These are phyloP conservation scores for Hirtodrosophila trivittata DNA, from an alignment of 2,888 invertebrate species.

Conservation along the genomic window DNA sequence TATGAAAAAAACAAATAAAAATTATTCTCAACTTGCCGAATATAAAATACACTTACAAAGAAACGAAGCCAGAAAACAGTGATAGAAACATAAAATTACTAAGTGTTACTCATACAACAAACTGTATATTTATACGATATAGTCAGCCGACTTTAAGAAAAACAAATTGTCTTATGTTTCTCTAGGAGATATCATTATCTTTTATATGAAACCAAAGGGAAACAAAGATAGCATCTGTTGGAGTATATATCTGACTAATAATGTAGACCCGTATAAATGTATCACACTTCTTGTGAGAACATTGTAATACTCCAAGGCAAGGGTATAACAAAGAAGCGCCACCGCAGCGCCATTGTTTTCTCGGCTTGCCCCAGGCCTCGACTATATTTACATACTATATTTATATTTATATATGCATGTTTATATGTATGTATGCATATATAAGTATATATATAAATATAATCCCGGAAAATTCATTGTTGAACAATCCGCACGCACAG, in stretches of 20 bases:
- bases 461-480: conserved; percentile 75
- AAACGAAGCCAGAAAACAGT: not conserved
- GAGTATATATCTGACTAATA: too few relatives aligned
- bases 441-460: conserved; percentile 51
- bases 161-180: too few relatives aligned
- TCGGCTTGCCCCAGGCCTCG: conserved; percentile 1
- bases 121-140: too few relatives aligned
- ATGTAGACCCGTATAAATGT: too few relatives aligned
- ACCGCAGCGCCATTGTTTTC: conserved; percentile 41
- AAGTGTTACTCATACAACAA: too few relatives aligned
- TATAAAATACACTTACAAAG: not conserved
- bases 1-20: conserved; percentile 3
- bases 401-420: conserved; percentile 3
- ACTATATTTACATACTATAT: conserved; percentile 38
- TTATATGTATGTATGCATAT: not conserved
- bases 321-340: conserved; percentile 51
- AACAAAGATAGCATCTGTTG: too few relatives aligned
- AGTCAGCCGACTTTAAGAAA: too few relatives aligned
- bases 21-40: not conserved
- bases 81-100: too few relatives aligned
- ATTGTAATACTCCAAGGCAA: not conserved
- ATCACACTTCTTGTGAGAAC: too few relatives aligned
- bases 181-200: too few relatives aligned
- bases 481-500: conserved; percentile 61
- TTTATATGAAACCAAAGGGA: too few relatives aligned